Evolutionary conservation across 1,140 invertebrate species (phyloP).

Genomic region (Thalassaphorura encarpata): DNA sequence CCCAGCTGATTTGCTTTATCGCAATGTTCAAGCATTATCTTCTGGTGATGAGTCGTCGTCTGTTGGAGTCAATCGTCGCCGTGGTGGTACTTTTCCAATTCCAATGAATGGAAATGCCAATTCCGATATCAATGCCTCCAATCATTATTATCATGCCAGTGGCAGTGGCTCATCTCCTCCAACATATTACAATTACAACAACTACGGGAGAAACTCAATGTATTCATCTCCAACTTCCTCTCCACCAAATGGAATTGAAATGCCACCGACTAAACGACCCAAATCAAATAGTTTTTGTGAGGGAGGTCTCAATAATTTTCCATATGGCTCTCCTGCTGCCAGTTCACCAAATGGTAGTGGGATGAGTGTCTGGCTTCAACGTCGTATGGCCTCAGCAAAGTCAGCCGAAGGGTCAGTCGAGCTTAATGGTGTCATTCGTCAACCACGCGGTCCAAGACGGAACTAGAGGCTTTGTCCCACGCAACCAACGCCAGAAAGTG

Average conservation of each 20-base stretch:
- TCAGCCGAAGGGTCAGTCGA: constrained; percentile 19
- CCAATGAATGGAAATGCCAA: too few relatives aligned
- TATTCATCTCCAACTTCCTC: constrained; percentile 9
- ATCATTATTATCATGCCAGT: too few relatives aligned
- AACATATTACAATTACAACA: too few relatives aligned
- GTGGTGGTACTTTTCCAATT: constrained; percentile 30
- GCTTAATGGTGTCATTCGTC: constrained; percentile 20
- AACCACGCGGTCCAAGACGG: constrained; percentile 31
- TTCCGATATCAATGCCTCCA: too few relatives aligned
- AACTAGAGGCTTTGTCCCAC: constrained; percentile 18
- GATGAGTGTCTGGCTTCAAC: constrained; percentile 44
- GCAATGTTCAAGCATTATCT: too few relatives aligned
- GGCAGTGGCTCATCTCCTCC: neutral
- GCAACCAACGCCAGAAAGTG: too few relatives aligned
- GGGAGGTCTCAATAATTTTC: constrained; percentile 7
- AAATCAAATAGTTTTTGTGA: constrained; percentile 33
- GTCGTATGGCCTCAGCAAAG: constrained; percentile 38
- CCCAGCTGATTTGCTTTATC: too few relatives aligned
- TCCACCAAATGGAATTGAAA: constrained; percentile 13
- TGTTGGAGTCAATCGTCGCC: constrained; percentile 11
- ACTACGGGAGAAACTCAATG: neutral
- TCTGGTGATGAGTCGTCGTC: neutral
- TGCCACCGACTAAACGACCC: constrained; percentile 14
- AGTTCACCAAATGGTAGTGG: too few relatives aligned
- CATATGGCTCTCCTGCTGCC: too few relatives aligned